Evolutionary conservation across 2,113 vertebrate genomes (phyloP).

Genomic region (Cryptotis parvus): DNA sequence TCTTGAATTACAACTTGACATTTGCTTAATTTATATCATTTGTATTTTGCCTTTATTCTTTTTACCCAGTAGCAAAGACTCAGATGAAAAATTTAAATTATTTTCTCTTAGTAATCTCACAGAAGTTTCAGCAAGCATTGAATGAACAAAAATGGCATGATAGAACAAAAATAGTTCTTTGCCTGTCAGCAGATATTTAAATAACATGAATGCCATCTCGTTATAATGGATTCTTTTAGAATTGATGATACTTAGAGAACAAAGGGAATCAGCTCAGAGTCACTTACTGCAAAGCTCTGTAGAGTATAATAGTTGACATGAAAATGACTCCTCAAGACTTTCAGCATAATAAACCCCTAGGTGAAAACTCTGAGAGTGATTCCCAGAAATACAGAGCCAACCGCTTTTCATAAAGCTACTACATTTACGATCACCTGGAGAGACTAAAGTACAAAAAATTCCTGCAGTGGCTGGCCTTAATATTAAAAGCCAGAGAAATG

Average conservation of each 20-base stretch:
- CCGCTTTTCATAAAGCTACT: slow-evolving; percentile 44
- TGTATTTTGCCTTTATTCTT: not conserved
- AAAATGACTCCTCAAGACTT: slow-evolving; percentile 78
- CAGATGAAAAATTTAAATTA: slow-evolving; percentile 40
- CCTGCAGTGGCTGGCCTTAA: slow-evolving; percentile 41
- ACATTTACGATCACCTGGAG: slow-evolving; percentile 66
- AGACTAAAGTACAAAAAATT: slow-evolving; percentile 60
- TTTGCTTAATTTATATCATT: slow-evolving; percentile 47
- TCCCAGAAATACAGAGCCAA: slow-evolving; percentile 57
- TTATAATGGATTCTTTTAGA: slow-evolving; percentile 67
- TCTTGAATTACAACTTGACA: slow-evolving; percentile 1
- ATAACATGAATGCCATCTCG: slow-evolving; percentile 45
- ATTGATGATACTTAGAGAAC: slow-evolving; percentile 65
- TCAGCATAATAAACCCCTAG: slow-evolving; percentile 67
- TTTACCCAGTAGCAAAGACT: slow-evolving; percentile 1
- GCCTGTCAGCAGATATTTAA: slow-evolving; percentile 73
- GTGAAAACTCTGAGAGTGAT: slow-evolving; percentile 49
- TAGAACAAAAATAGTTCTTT: slow-evolving; percentile 63
- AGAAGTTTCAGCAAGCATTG: slow-evolving; percentile 25
- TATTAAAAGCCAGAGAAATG: slow-evolving; percentile 50
- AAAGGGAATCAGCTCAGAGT: slow-evolving; percentile 69
- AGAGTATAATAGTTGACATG: slow-evolving; percentile 59
- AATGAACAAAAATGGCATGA: slow-evolving; percentile 61
- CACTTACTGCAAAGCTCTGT: slow-evolving; percentile 60
- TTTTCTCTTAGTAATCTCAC: not conserved